phyloP scores from a whole-genome alignment of 2,113 vertebrate genomes.

The Apodemus sylvaticus region DNA sequence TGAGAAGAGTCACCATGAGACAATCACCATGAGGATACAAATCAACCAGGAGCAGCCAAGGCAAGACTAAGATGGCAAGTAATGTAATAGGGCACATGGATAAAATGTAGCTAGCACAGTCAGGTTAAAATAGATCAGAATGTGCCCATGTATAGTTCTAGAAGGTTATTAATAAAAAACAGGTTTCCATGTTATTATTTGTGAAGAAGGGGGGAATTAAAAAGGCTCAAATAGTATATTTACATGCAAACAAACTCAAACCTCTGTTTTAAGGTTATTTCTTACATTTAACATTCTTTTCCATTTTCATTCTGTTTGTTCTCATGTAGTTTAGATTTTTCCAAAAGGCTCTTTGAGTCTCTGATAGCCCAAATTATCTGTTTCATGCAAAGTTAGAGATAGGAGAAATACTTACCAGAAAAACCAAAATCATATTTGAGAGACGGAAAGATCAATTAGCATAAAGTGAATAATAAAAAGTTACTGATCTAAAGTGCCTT shows the following conservation, averaged over 20 bases:
- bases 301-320: slow-evolving; percentile 41
- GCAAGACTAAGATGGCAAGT: too few species aligned
- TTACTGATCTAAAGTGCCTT: background rate
- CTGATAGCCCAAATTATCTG: slow-evolving; percentile 51
- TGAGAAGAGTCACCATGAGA: too few species aligned
- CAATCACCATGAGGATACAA: too few species aligned
- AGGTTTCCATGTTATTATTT: too few species aligned
- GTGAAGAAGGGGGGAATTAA: too few species aligned
- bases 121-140: too few species aligned
- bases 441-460: background rate
- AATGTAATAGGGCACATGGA: too few species aligned
- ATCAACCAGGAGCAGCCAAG: too few species aligned
- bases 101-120: too few species aligned
- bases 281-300: slow-evolving; percentile 33
- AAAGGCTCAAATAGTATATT: too few species aligned
- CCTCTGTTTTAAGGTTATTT: slow-evolving; percentile 34
- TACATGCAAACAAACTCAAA: background rate
- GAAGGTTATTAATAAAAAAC: too few species aligned
- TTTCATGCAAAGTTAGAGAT: slow-evolving; percentile 49
- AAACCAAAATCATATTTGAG: slow-evolving; percentile 24
- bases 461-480: background rate
- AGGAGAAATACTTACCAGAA: slow-evolving; percentile 52
- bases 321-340: slow-evolving; percentile 51
- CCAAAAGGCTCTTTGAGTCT: slow-evolving; percentile 1
- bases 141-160: too few species aligned